Evolutionary conservation across 2,113 vertebrate species (phyloP).

Genomic region (Gasterosteus nipponicus): DNA sequence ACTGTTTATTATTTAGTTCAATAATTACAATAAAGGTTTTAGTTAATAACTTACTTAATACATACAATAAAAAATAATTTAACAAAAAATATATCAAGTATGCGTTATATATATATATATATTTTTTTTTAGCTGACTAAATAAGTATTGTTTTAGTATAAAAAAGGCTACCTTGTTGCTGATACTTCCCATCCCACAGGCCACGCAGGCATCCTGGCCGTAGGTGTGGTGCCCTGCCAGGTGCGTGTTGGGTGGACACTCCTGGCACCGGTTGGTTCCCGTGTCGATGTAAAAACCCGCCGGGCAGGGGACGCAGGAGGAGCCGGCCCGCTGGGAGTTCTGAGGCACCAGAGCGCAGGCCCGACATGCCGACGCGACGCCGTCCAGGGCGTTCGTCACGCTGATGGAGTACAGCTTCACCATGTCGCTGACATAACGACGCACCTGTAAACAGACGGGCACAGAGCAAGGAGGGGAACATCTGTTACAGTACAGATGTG

Average conservation of each 20-base stretch:
- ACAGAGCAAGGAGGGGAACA: not conserved
- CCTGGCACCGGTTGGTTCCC: slow-evolving; percentile 88
- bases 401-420: slow-evolving; percentile 95
- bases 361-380: slow-evolving; percentile 88
- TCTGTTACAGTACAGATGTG: not conserved
- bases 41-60: no score
- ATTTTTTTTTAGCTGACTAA: no score
- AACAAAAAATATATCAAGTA: no score
- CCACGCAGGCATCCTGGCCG: slow-evolving; percentile 87
- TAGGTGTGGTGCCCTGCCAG: slow-evolving; percentile 92
- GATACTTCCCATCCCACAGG: slow-evolving; percentile 89
- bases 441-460: slow-evolving; percentile 77
- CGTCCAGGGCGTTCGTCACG: slow-evolving; percentile 90
- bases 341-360: slow-evolving; percentile 89
- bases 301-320: slow-evolving; percentile 93
- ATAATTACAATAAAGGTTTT: no score
- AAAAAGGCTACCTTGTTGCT: slow-evolving; percentile 87
- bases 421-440: slow-evolving; percentile 86
- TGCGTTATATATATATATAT: no score
- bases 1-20: no score
- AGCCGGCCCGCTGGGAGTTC: slow-evolving; percentile 80
- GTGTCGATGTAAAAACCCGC: slow-evolving; percentile 92
- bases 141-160: not conserved
- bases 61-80: no score
- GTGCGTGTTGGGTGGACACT: slow-evolving; percentile 89